Base-by-base conservation (phyloP, 2,113 vertebrate genomes). In the Ailuropoda melanoleuca region DNA sequence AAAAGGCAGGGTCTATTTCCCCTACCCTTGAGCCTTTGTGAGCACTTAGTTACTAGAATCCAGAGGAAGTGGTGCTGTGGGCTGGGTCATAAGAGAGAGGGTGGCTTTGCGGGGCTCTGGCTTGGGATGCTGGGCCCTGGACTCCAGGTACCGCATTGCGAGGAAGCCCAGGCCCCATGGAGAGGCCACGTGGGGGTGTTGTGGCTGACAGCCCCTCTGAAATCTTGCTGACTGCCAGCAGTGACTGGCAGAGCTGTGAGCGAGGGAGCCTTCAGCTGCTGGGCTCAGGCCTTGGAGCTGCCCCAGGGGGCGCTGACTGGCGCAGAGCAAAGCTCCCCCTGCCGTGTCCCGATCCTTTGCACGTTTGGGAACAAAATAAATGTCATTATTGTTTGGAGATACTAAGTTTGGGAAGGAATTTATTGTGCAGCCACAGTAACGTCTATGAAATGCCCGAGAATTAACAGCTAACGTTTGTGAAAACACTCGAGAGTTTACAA, bases 321-420 rank as follows among this genome's bases (percentile, higher is more conserved):
- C 43, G 8, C 24, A 31, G 7, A 70, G 91, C 17, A 23, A 58
- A 66, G 8, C 12, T 6, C 12, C 24, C 5, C 89, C 14, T 13
- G 13, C 14, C 0, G 0, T 46, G 50, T 78, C 68, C 58, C 46
- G 23, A 88, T 62, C 37, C 26, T 19, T 0, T 62, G n/a, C 1
- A n/a, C 13, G 18, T 46, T 56, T 24, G 9, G 23, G 26, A 87
- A 78, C 50, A 84, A 74, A 91, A 43, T 43, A 48, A 70, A 86
- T 26, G 26, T 23, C 12, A 3, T 24, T 89, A 62, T 48, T 68
- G n/a, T 64, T 90, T 94, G 62, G 83, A 92, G 78, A 86, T 50
- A 90, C 48, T 43, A 81, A 80, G 21, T n/a, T 83, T 55, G 17
- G 34, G 72, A 56, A 39, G 37, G 64, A n/a, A 58, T 87, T 95